Conservation (phyloP, 2,113 vertebrate species). For the Cinclus mexicanus region DNA sequence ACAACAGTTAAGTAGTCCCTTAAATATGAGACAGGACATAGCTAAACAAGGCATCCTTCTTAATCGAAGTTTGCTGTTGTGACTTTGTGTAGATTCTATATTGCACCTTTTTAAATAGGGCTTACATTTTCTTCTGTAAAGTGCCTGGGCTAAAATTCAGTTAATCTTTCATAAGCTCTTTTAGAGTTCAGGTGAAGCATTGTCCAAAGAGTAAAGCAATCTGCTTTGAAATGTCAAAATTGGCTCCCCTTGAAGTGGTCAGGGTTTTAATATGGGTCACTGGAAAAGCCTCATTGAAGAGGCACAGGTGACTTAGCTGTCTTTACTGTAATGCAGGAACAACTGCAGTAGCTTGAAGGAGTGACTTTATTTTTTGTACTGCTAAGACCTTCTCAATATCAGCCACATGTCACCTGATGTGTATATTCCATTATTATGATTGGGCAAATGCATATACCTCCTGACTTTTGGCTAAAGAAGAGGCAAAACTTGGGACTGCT, state of each 20-base stretch:
- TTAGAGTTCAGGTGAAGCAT: background rate
- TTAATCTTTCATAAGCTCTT: background rate
- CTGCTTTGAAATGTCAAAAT: background rate
- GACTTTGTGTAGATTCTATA: slow-evolving; percentile 19
- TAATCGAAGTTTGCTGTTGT: slow-evolving; percentile 10
- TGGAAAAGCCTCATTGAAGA: background rate
- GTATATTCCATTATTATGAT: background rate
- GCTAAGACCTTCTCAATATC: background rate
- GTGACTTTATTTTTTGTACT: background rate
- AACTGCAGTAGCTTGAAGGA: background rate
- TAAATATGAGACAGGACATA: background rate
- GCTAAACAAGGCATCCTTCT: background rate
- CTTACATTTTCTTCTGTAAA: slow-evolving; percentile 2
- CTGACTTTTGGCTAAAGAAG: background rate
- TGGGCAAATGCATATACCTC: fast-evolving
- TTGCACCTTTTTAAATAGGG: background rate
- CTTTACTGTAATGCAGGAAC: background rate
- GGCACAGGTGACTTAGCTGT: background rate
- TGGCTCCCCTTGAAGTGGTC: background rate
- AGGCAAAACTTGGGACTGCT: background rate
- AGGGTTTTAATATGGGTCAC: background rate
- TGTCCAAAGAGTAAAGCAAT: background rate
- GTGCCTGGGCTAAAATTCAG: background rate
- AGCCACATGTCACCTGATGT: background rate
- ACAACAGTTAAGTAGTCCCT: background rate